phyloP scores from a whole-genome alignment of 2,888 invertebrate species.

The Cheilosia vulpina region DNA sequence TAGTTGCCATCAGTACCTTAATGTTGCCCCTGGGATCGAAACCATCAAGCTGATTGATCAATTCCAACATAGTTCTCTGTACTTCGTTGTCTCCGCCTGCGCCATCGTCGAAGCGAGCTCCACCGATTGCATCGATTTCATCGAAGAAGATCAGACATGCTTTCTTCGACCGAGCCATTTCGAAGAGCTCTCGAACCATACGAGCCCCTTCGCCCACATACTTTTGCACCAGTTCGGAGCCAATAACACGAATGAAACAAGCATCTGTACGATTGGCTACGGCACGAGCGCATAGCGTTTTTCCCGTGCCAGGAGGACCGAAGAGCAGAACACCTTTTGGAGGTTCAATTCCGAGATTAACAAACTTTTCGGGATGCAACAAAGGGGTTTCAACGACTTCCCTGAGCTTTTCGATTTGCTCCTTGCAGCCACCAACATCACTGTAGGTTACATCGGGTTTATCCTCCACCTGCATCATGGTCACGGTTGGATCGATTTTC shows the following conservation, averaged over 20 bases:
- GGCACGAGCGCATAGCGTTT: conserved; percentile 98
- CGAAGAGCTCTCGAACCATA: conserved; percentile 99
- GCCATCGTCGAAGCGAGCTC: conserved; percentile 99
- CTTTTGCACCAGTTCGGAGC: conserved; percentile 94
- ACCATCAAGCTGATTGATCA: conserved; percentile 99
- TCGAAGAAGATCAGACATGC: conserved; percentile 99
- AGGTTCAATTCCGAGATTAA: conserved; percentile 99
- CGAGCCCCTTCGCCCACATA: conserved; percentile 98
- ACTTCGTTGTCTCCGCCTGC: conserved; percentile 99
- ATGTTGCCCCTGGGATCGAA: conserved; percentile 99
- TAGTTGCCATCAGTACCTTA: conserved; percentile 98
- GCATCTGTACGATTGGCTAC: conserved; percentile 99
- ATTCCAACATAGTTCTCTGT: conserved; percentile 99
- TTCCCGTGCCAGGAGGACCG: conserved; percentile 99
- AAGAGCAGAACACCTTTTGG: conserved; percentile 99
- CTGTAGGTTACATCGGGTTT: conserved; percentile 99
- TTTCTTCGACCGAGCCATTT: conserved; percentile 99
- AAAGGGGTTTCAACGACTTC: conserved; percentile 99
- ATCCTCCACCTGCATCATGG: conserved; percentile 99
- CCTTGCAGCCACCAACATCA: conserved; percentile 99
- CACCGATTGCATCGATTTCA: conserved; percentile 99
- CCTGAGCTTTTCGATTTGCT: conserved; percentile 98
- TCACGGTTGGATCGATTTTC: conserved; percentile 99
- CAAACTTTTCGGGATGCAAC: conserved; percentile 97
- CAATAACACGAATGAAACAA: conserved; percentile 99